Evolutionary conservation across 2,888 invertebrate genomes (phyloP).

Genomic region (Pyralis farinalis): DNA sequence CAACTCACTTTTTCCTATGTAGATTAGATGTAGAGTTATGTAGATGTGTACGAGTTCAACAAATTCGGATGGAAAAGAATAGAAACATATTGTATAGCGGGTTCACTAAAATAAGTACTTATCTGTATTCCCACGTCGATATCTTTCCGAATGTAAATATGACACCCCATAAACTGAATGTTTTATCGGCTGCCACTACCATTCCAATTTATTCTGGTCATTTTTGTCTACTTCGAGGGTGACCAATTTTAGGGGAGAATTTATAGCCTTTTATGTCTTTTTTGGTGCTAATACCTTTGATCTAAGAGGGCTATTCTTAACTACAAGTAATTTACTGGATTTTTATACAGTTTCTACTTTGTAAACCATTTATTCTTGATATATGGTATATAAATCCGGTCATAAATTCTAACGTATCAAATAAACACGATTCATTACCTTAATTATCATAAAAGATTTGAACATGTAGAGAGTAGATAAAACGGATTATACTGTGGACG

Average conservation of each 20-base stretch:
- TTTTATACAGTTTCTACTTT: not conserved
- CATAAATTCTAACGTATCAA: too few species aligned
- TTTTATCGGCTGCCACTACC: slow-evolving; percentile 76
- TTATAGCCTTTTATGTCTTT: slow-evolving; percentile 61
- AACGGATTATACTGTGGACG: not conserved
- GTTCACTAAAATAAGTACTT: slow-evolving; percentile 41
- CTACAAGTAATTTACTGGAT: slow-evolving; percentile 14
- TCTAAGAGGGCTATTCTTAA: slow-evolving; percentile 32
- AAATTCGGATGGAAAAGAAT: slow-evolving; percentile 24
- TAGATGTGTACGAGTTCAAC: slow-evolving; percentile 12
- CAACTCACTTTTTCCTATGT: slow-evolving; percentile 13
- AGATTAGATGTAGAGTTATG: slow-evolving; percentile 17
- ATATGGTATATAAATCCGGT: too few species aligned
- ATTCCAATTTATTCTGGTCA: slow-evolving; percentile 80
- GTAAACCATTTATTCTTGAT: not conserved
- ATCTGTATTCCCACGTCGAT: slow-evolving; percentile 66
- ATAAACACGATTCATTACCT: too few species aligned
- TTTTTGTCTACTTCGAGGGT: slow-evolving; percentile 75
- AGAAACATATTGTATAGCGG: slow-evolving; percentile 36
- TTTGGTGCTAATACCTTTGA: slow-evolving; percentile 53
- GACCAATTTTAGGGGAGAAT: slow-evolving; percentile 73
- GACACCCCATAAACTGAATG: slow-evolving; percentile 80
- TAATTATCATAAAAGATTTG: not conserved
- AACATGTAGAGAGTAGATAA: not conserved
- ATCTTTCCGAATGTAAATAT: slow-evolving; percentile 76